A percentile compares a stretch with the other conserved stretches of the same genome.
Evolutionary conservation across 1,140 invertebrate genomes (phyloP).

Genomic region (Psix sp.): DNA sequence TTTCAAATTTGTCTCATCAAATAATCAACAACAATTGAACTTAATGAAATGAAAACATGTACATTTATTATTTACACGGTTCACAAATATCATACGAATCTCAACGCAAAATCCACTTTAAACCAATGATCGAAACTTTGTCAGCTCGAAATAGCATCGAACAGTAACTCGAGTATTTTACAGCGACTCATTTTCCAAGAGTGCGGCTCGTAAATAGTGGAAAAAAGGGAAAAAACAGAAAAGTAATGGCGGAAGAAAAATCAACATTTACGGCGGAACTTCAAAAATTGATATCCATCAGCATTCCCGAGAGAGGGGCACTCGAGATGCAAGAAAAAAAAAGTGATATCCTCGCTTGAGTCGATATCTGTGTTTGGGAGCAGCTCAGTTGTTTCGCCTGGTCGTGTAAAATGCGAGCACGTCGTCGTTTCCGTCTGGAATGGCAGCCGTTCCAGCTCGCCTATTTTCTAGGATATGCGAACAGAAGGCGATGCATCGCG

Average conservation of each 20-base stretch:
- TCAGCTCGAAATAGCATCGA: not conserved
- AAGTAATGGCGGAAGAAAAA: not conserved
- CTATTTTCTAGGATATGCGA: constrained; percentile 43
- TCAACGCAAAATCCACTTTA: too few relatives aligned
- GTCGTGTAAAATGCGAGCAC: constrained; percentile 12
- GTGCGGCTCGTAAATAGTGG: not conserved
- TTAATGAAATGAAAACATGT: too few relatives aligned
- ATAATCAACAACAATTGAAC: too few relatives aligned
- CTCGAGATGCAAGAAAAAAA: too few relatives aligned
- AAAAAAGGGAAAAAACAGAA: not conserved
- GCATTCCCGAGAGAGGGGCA: not conserved
- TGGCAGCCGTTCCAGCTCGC: constrained; percentile 46
- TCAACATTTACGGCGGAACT: not conserved
- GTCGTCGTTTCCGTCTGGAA: constrained; percentile 50
- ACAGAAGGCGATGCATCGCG: constrained; percentile 6
- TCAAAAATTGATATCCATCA: constrained; percentile 1
- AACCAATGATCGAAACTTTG: too few relatives aligned
- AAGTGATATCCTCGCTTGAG: not conserved
- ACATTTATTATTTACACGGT: too few relatives aligned
- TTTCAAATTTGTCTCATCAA: too few relatives aligned
- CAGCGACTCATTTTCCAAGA: not conserved
- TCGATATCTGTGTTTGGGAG: constrained; percentile 7
- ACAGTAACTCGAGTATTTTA: not conserved
- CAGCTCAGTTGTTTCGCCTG: not conserved
- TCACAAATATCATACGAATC: too few relatives aligned